Conservation (phyloP, 2,888 invertebrate species). For the Boloria selene region DNA sequence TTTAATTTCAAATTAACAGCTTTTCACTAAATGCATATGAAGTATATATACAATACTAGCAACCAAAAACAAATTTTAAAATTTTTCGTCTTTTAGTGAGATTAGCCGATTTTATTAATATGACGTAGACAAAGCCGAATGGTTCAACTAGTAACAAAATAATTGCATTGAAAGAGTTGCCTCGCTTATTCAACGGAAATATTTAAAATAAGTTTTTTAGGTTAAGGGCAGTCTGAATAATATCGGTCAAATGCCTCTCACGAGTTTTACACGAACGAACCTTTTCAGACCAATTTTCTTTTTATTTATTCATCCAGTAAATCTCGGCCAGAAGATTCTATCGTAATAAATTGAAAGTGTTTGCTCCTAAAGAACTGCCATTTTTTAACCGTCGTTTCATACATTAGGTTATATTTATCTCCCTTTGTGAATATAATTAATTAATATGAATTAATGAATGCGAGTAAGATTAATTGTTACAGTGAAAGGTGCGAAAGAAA, state of each 20-base stretch:
- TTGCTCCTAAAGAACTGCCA: slow-evolving; percentile 21
- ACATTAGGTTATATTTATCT: slow-evolving; percentile 18
- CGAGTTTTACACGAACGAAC: slow-evolving; percentile 35
- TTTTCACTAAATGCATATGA: no score
- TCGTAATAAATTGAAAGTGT: slow-evolving; percentile 31
- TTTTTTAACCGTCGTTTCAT: slow-evolving; percentile 21
- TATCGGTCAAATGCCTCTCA: slow-evolving; percentile 39
- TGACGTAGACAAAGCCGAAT: background rate
- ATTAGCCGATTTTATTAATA: background rate
- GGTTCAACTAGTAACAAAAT: slow-evolving; percentile 16
- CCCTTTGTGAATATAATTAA: background rate
- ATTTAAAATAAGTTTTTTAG: slow-evolving; percentile 38
- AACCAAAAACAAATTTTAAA: no score
- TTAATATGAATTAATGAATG: slow-evolving; percentile 4
- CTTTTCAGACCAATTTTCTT: slow-evolving; percentile 36
- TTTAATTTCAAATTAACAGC: no score
- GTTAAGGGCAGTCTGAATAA: slow-evolving; percentile 38
- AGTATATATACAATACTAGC: no score
- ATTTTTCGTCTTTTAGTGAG: no score
- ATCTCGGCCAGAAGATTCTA: slow-evolving; percentile 33
- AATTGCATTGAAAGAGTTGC: slow-evolving; percentile 22
- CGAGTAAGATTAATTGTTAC: background rate
- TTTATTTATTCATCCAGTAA: slow-evolving; percentile 34
- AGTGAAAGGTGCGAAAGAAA: background rate
- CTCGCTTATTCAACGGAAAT: slow-evolving; percentile 27